Percentiles rank a stretch among this genome's conserved stretches.
Evolutionary conservation across 1,140 invertebrate genomes (phyloP).

Genomic region (Lasaia peninsularis): DNA sequence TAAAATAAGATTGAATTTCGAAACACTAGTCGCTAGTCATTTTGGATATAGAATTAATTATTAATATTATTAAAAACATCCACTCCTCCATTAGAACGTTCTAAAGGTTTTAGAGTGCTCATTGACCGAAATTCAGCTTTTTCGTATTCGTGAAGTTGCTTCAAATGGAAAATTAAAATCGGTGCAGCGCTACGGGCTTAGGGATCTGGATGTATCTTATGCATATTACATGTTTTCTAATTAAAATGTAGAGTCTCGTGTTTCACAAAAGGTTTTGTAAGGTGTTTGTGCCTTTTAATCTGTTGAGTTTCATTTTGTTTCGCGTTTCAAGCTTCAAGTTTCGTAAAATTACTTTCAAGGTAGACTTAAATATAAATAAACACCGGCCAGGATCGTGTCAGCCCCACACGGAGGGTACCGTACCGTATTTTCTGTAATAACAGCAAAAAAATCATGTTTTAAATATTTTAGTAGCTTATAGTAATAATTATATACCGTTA

Average conservation of each 20-base stretch:
- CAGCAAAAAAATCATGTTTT: no score
- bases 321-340: no score
- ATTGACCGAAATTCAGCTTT: constrained; percentile 10
- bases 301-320: no score
- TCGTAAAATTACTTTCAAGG: no score
- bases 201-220: constrained; percentile 6
- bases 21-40: not conserved
- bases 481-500: no score
- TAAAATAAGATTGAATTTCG: not conserved
- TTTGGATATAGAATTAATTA: constrained; percentile 1
- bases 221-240: constrained; percentile 13
- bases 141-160: constrained; percentile 8
- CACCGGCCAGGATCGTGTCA: no score
- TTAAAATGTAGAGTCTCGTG: constrained; percentile 2
- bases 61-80: constrained; percentile 11
- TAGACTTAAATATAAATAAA: no score
- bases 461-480: no score
- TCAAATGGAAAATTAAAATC: constrained; percentile 12
- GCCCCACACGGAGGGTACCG: no score
- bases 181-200: constrained; percentile 2
- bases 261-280: constrained; percentile 6
- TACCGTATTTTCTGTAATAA: no score
- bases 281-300: not conserved
- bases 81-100: constrained; percentile 9
- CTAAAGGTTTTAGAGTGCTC: constrained; percentile 10